Percentiles rank a stretch among this genome's conserved stretches.
Evolutionary conservation across 2,113 vertebrate genomes (phyloP).

Genomic region (Polypterus bichir): DNA sequence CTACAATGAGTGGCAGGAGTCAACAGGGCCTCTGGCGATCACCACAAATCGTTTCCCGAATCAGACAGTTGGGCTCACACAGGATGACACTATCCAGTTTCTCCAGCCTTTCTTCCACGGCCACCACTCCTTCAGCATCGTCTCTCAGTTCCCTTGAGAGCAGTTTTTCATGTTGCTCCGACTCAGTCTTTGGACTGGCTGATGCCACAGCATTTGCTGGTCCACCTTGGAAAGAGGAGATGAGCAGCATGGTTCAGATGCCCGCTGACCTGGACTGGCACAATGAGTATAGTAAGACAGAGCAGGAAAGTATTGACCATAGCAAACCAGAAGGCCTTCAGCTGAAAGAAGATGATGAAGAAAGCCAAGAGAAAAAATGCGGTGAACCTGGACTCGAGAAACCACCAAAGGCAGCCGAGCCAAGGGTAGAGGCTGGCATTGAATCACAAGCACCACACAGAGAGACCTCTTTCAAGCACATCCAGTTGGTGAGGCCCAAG

Average conservation of each 20-base stretch:
- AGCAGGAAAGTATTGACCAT: slow-evolving; percentile 12
- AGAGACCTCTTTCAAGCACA: slow-evolving; percentile 31
- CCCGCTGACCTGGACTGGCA: slow-evolving; percentile 20
- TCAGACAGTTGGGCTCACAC: slow-evolving; percentile 31
- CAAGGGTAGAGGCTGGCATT: rapidly evolving
- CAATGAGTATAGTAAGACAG: slow-evolving; percentile 17
- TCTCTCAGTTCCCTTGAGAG: slow-evolving; percentile 59
- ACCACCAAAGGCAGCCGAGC: background rate
- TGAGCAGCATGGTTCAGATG: slow-evolving; percentile 10
- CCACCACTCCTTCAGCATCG: slow-evolving; percentile 50
- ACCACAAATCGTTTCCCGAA: slow-evolving; percentile 23
- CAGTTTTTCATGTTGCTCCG: slow-evolving; percentile 50
- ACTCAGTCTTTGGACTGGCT: slow-evolving; percentile 41
- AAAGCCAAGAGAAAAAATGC: background rate
- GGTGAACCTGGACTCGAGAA: background rate
- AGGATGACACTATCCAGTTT: slow-evolving; percentile 38
- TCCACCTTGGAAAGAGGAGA: no score
- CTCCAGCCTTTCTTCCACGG: slow-evolving; percentile 53
- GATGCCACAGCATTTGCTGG: slow-evolving; percentile 16
- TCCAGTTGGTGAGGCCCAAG: slow-evolving; percentile 22
- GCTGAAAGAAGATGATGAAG: slow-evolving; percentile 10
- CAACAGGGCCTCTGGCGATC: slow-evolving; percentile 33
- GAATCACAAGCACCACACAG: slow-evolving; percentile 5
- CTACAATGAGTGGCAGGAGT: slow-evolving; percentile 16
- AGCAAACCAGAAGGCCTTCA: background rate